Percentiles rank a stretch among this genome's conserved stretches.
These are phyloP conservation scores for Norana najaformis DNA, from an alignment of 2,888 invertebrate species.

Conservation along the genomic window DNA sequence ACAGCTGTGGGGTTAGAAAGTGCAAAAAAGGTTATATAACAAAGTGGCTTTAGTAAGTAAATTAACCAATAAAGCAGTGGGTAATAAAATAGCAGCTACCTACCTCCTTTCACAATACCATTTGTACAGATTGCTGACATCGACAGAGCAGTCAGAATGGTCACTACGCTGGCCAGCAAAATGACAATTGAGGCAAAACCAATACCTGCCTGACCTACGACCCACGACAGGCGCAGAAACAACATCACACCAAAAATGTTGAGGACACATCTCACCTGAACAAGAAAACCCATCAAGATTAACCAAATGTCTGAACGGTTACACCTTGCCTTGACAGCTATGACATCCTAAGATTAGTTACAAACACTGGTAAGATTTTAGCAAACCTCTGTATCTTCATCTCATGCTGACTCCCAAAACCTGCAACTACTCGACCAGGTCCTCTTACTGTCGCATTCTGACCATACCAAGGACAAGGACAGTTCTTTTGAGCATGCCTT, in stretches of 20 bases:
- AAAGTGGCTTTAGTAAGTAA: background rate
- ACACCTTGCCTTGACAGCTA: background rate
- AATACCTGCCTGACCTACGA: conserved; percentile 90
- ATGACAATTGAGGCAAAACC: conserved; percentile 67
- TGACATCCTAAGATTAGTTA: background rate
- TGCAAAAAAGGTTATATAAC: background rate
- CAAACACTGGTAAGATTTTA: background rate
- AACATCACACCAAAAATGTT: conserved; percentile 99
- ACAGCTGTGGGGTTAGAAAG: background rate
- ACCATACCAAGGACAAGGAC: no score
- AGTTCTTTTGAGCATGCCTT: no score
- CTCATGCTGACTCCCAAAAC: no score
- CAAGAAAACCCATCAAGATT: background rate
- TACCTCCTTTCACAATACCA: conserved; percentile 96
- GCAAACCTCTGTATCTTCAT: no score
- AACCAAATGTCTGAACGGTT: background rate
- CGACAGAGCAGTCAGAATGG: conserved; percentile 88
- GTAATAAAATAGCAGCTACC: conserved; percentile 46
- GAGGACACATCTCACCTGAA: conserved; percentile 84
- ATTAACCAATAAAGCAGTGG: background rate
- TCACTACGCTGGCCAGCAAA: conserved; percentile 60
- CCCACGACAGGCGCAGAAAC: conserved; percentile 95
- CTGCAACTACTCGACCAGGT: no score
- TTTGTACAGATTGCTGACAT: conserved; percentile 99
- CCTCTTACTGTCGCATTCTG: no score